Percentiles rank a stretch among this genome's conserved stretches.
phyloP scores from a whole-genome alignment of 2,113 vertebrate species.

The Oncorhynchus mykiss region DNA sequence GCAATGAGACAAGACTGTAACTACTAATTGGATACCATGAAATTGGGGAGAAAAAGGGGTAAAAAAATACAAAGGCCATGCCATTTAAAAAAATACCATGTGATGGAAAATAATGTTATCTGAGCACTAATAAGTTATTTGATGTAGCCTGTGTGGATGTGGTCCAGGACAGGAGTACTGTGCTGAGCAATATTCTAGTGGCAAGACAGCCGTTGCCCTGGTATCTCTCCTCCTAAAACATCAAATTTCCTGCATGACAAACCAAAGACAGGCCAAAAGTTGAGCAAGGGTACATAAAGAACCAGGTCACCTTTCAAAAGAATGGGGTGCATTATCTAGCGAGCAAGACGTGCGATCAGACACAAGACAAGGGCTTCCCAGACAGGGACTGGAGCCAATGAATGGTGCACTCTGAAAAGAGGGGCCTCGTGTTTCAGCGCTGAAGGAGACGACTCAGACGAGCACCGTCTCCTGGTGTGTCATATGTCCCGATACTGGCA shows the following conservation, averaged over 20 bases:
- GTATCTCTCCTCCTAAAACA: slow-evolving; percentile 27
- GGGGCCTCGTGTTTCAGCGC: slow-evolving; percentile 70
- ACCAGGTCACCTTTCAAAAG: slow-evolving; percentile 74
- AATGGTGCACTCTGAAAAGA: slow-evolving; percentile 66
- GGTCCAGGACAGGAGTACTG: not conserved
- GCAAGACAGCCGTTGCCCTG: slow-evolving; percentile 30
- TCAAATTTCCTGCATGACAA: slow-evolving; percentile 56
- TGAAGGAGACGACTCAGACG: slow-evolving; percentile 59
- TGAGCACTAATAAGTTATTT: slow-evolving; percentile 8
- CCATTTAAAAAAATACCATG: not conserved
- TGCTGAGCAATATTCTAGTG: slow-evolving; percentile 5
- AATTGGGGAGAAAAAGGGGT: no score
- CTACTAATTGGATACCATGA: no score
- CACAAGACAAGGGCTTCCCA: slow-evolving; percentile 68
- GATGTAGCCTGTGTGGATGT: slow-evolving; percentile 9
- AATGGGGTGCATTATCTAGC: slow-evolving; percentile 71
- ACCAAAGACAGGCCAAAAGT: slow-evolving; percentile 53
- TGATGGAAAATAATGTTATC: slow-evolving; percentile 14
- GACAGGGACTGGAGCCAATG: slow-evolving; percentile 60
- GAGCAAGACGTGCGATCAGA: slow-evolving; percentile 61
- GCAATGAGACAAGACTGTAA: no score
- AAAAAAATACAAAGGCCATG: not conserved
- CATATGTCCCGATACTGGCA: slow-evolving; percentile 57
- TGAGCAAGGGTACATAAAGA: slow-evolving; percentile 65
- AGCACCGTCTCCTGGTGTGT: slow-evolving; percentile 57